Conservation (phyloP, 64 coral and sea anemone genomes). For the Actinia equina region DNA sequence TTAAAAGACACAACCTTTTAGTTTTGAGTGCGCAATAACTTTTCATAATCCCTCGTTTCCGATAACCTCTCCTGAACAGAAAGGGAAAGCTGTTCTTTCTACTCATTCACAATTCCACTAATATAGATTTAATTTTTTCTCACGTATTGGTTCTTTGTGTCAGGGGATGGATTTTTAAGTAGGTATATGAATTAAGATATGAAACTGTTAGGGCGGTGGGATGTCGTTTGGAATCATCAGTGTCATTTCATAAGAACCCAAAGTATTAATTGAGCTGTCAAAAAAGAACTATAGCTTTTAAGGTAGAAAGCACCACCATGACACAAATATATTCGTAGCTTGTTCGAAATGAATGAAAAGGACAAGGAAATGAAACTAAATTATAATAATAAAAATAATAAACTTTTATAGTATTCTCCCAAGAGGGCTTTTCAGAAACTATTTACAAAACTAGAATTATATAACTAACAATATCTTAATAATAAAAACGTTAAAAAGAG, state of each 20-base stretch:
- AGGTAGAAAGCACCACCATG: background rate
- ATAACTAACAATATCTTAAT: too few relatives aligned
- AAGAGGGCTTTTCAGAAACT: too few relatives aligned
- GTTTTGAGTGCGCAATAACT: background rate
- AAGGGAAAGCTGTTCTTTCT: background rate
- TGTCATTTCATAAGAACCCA: background rate
- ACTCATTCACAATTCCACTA: background rate
- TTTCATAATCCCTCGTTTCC: background rate
- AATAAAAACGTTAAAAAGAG: too few relatives aligned
- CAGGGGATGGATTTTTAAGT: background rate
- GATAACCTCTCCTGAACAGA: background rate
- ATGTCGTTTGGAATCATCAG: background rate
- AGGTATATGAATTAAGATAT: background rate
- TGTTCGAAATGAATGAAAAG: background rate
- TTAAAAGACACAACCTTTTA: background rate
- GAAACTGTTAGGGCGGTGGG: background rate
- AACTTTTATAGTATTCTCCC: too few relatives aligned
- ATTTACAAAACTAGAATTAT: too few relatives aligned
- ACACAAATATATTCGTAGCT: background rate
- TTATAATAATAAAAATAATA: background rate
- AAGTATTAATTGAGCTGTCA: constrained; percentile 18
- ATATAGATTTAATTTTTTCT: background rate
- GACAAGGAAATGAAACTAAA: background rate
- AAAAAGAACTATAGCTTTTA: background rate
- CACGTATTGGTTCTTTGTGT: background rate